Evolutionary conservation across 2,113 vertebrate species (phyloP).

Genomic region (Trochalopteron elliotii): DNA sequence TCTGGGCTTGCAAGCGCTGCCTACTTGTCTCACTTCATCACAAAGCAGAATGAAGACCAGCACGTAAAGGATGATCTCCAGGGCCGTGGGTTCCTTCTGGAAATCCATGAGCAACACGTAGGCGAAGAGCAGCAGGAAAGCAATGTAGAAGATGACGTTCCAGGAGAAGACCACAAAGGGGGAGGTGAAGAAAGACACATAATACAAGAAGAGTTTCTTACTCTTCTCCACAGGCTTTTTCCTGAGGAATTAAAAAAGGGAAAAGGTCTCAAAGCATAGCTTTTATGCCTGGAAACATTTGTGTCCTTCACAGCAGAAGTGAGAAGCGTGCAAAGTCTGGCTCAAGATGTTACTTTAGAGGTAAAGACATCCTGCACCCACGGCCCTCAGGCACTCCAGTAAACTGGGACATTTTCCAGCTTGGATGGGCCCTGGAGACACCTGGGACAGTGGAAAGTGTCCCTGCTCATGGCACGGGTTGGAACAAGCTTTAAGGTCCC

Average conservation of each 20-base stretch:
- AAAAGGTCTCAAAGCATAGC: neutral
- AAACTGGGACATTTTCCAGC: neutral
- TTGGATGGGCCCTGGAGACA: neutral
- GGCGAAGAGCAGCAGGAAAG: conserved; percentile 91
- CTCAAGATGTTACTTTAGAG: neutral
- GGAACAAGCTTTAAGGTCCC: neutral
- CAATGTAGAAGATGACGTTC: conserved; percentile 93
- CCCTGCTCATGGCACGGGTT: neutral
- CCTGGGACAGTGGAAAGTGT: neutral
- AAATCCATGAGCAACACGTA: conserved; percentile 93
- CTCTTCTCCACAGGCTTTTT: conserved; percentile 76
- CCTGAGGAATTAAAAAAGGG: conserved; percentile 41
- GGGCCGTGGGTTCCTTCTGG: conserved; percentile 79
- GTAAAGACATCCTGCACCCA: neutral
- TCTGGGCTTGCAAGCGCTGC: conserved; percentile 27
- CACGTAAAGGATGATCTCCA: conserved; percentile 87
- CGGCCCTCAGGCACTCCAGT: neutral
- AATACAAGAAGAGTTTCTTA: conserved; percentile 70
- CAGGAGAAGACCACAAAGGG: conserved; percentile 96
- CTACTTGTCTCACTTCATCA: conserved; percentile 95
- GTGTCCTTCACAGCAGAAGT: neutral
- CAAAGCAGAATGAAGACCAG: conserved; percentile 89
- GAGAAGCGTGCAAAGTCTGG: neutral
- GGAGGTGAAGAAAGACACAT: conserved; percentile 82
- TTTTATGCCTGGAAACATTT: neutral